These are phyloP conservation scores for Myrmecobius fasciatus DNA, from an alignment of 2,113 vertebrate genomes.

Conservation along the genomic window DNA sequence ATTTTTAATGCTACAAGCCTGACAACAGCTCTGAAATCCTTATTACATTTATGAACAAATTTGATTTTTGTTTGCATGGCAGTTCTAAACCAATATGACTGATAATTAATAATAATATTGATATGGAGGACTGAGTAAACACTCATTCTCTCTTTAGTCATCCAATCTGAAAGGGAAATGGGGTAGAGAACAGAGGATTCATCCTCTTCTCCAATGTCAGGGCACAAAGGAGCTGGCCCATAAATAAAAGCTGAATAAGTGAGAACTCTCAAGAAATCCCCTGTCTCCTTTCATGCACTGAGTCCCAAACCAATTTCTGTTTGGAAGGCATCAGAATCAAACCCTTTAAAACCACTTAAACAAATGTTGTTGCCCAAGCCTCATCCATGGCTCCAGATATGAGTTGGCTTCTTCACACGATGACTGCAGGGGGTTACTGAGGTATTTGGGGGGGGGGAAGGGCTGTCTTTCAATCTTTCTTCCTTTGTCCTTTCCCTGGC, in stretches of 20 bases:
- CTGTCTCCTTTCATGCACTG: background rate
- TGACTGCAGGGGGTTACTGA: background rate
- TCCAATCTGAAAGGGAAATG: background rate
- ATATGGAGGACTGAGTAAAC: background rate
- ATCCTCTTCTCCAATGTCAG: background rate
- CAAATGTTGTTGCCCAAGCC: background rate
- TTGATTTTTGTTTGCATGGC: background rate
- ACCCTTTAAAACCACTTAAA: background rate
- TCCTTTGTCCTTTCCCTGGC: background rate
- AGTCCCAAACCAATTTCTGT: background rate
- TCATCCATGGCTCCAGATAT: background rate
- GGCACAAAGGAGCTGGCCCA: background rate
- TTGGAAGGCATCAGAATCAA: background rate
- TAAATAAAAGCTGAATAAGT: background rate
- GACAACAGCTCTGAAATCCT: background rate
- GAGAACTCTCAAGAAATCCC: background rate
- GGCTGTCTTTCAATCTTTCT: background rate
- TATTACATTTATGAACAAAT: background rate
- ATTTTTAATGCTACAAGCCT: background rate
- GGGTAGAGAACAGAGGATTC: background rate
- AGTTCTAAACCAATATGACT: background rate
- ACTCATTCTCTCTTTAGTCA: background rate
- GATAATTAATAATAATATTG: background rate
- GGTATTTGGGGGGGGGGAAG: background rate
- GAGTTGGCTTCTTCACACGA: background rate